Evolutionary conservation across 2,888 invertebrate genomes (phyloP), one percentile per base, ranked within the genome.

Genomic region (Folsomia manolachei): DNA sequence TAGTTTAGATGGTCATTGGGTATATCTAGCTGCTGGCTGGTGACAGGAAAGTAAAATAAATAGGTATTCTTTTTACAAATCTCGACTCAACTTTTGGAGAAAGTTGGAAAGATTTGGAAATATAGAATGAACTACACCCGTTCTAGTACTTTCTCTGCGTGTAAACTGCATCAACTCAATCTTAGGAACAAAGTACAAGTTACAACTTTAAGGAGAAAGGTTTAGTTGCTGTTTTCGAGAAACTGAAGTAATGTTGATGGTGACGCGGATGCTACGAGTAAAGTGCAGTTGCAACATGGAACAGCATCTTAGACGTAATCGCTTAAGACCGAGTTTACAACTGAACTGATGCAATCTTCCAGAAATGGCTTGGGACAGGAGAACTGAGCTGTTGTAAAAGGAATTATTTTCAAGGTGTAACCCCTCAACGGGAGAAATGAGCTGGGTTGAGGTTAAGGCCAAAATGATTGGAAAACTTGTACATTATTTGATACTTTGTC

Each of bases 401-500:
- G 21, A 56, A 56, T 56, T 56, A 56, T 56, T 56, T 56, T 19
- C 7, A 7, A 56, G n/a, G 11, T 56, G 4, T 18, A 7, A 14
- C 21, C n/a, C 56, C 11, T 56, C 21, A 7, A 14, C 56, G 19
- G n/a, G n/a, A n/a, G n/a, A n/a, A n/a, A n/a, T n/a, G n/a, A n/a
- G n/a, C n/a, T 7, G 19, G 7, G 18, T 56, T 56, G 56, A 19
- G 56, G 9, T 9, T 18, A 51, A 18, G 51, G 51, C n/a, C 9
- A n/a, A 56, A 56, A 56, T 14, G 56, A 56, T 56, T 56, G 56
- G 56, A 56, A n/a, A 56, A 19, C 7, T 56, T 56, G n/a, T 56
- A 19, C 21, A 56, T 56, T 56, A 56, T 56, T 56, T 56, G 56
- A 14, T 56, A 39, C 39, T 39, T n/a, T n/a, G n/a, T n/a, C n/a